Evolutionary conservation across 2,113 vertebrate species (phyloP), one percentile per base, ranked within the genome.

Genomic region (Urocolius indicus): DNA sequence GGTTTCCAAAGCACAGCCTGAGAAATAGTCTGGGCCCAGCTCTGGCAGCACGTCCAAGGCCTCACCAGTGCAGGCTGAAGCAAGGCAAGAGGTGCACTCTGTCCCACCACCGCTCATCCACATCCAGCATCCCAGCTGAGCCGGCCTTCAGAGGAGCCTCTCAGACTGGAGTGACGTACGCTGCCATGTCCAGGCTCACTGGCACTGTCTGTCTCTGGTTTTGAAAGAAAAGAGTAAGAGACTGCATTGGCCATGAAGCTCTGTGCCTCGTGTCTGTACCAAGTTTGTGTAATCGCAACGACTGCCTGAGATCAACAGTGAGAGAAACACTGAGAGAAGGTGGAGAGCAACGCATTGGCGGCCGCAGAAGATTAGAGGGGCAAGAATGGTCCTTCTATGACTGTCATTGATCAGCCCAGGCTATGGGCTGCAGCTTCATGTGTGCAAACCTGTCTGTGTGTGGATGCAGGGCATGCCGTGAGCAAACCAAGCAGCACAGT

Each of bases 91-190:
- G 30, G 19, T 52, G 32, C 1, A 0, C 23, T 65, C 36, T 4
- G 4, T 48, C 68, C 67, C 10, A 15, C 14, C 55, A 32, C 43
- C 1, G 0, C n/a, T n/a, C 46, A 9, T 41, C 67, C 46, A 12
- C 49, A 66, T 26, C 62, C 71, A 69, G 41, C 6, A 0, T 34
- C 36, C 9, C 2, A 0, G 46, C 34, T 46, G 55, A 89, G 69
- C 52, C 36, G 34, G 61, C 45, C 17, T 49, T 68, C 4, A 3
- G 62, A 52, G 43, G 17, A 49, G 45, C 38, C 62, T 66, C 73
- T 92, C 63, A 54, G 10, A 62, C 41, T 15, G 24, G 34, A 32
- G 19, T 66, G 6, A 1, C 0, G 0, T 54, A 6, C 14, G 0
- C 30, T 69, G n/a, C 49, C 2, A 0, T 38, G 55, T 61, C 6